These are phyloP conservation scores for Hirtodrosophila cameraria DNA, from an alignment of 2,888 invertebrate species.

Conservation along the genomic window DNA sequence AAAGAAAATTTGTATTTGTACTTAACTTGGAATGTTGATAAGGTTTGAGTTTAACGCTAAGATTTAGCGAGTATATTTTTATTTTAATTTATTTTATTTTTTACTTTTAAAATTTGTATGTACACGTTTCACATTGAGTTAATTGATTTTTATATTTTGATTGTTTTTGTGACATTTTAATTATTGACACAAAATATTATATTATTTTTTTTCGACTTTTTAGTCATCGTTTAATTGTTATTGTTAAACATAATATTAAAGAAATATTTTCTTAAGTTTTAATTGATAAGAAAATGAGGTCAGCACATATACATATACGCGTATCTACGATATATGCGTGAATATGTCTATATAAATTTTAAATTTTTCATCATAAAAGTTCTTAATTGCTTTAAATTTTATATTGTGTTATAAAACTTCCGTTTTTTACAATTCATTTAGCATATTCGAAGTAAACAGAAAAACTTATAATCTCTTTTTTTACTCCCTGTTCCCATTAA, in stretches of 20 bases:
- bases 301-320: background rate
- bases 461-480: no score
- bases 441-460: background rate
- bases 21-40: conserved; percentile 13
- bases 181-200: background rate
- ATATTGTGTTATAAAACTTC: conserved; percentile 13
- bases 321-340: background rate
- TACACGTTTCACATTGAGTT: background rate
- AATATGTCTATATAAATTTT: background rate
- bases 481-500: no score
- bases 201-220: background rate
- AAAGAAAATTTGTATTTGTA: conserved; percentile 47
- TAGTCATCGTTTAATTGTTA: conserved; percentile 3
- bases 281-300: conserved; percentile 25
- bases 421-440: conserved; percentile 11
- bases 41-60: conserved; percentile 5
- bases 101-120: background rate
- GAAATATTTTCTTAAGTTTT: conserved; percentile 1
- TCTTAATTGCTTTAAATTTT: background rate
- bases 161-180: background rate
- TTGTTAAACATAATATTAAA: background rate
- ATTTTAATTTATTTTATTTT: conserved; percentile 6
- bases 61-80: background rate
- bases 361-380: background rate
- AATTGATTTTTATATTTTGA: background rate